These are phyloP conservation scores for Xestoiulus laeticollis DNA, from an alignment of 2,888 invertebrate genomes.

Conservation along the genomic window DNA sequence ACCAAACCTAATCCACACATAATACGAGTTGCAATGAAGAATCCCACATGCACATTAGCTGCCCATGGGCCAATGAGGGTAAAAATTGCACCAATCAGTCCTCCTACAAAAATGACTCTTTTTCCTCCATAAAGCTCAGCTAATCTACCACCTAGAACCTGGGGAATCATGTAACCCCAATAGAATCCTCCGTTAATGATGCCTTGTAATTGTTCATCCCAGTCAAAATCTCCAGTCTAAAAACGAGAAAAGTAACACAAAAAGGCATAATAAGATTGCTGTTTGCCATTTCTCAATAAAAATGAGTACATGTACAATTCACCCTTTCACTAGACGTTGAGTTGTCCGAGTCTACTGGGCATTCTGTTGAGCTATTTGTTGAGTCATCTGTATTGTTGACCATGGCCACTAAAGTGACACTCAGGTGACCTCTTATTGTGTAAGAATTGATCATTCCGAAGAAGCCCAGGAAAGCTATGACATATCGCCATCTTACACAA, in stretches of 20 bases:
- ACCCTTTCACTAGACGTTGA: not conserved
- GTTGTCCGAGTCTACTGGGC: not conserved
- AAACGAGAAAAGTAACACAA: not conserved
- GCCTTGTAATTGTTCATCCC: slow-evolving; percentile 64
- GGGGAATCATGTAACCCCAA: slow-evolving; percentile 89
- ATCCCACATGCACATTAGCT: slow-evolving; percentile 76
- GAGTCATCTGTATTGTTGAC: slow-evolving; percentile 38
- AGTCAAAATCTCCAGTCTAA: slow-evolving; percentile 56
- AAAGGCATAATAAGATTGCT: no score
- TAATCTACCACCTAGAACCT: slow-evolving; percentile 89
- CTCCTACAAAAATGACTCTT: slow-evolving; percentile 79
- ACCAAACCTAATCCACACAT: slow-evolving; percentile 76
- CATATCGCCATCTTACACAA: slow-evolving; percentile 46
- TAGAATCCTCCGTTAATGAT: slow-evolving; percentile 89
- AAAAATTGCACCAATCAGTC: slow-evolving; percentile 68
- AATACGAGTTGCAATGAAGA: slow-evolving; percentile 80
- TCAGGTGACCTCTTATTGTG: slow-evolving; percentile 50
- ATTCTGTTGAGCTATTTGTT: not conserved
- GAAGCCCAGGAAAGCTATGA: slow-evolving; percentile 49
- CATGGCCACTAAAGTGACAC: slow-evolving; percentile 54
- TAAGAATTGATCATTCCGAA: slow-evolving; percentile 46
- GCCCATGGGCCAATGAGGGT: slow-evolving; percentile 86
- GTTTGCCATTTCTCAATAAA: no score
- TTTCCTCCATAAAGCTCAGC: slow-evolving; percentile 89
- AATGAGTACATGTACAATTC: not conserved